Conservation (phyloP, 1,140 invertebrate genomes). For the Zaprionus nigranus region DNA sequence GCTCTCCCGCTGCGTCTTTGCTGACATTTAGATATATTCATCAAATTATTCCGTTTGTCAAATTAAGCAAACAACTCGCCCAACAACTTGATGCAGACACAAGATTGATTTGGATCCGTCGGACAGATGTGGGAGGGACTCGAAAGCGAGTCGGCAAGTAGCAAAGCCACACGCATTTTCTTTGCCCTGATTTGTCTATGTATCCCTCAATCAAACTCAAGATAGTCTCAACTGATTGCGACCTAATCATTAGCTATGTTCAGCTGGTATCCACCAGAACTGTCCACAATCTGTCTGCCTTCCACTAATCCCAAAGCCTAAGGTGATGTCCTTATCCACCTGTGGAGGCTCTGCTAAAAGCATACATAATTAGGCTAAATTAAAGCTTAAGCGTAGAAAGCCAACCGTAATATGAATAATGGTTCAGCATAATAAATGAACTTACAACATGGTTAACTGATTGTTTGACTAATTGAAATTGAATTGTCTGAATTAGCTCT, state of each 20-base stretch:
- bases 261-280: slow-evolving; percentile 3
- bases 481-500: background rate
- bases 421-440: background rate
- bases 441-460: background rate
- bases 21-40: slow-evolving; percentile 76
- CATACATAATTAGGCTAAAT: slow-evolving; percentile 24
- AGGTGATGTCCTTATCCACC: slow-evolving; percentile 4
- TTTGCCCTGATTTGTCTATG: slow-evolving; percentile 51
- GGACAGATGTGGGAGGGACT: slow-evolving; percentile 27
- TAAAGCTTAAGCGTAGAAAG: background rate
- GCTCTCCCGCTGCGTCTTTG: slow-evolving; percentile 50
- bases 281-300: background rate
- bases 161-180: slow-evolving; percentile 47
- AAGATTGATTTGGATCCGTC: slow-evolving; percentile 74
- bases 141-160: slow-evolving; percentile 10
- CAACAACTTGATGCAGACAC: slow-evolving; percentile 33
- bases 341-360: background rate
- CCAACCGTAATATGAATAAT: background rate
- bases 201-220: slow-evolving; percentile 26
- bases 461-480: background rate
- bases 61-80: slow-evolving; percentile 78
- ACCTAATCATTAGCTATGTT: slow-evolving; percentile 18
- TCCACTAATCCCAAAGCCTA: background rate
- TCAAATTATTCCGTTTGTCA: slow-evolving; percentile 82
- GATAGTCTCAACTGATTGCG: slow-evolving; percentile 60